Evolutionary conservation across 2,113 vertebrate species (phyloP).

Genomic region (Paradisaea rubra): DNA sequence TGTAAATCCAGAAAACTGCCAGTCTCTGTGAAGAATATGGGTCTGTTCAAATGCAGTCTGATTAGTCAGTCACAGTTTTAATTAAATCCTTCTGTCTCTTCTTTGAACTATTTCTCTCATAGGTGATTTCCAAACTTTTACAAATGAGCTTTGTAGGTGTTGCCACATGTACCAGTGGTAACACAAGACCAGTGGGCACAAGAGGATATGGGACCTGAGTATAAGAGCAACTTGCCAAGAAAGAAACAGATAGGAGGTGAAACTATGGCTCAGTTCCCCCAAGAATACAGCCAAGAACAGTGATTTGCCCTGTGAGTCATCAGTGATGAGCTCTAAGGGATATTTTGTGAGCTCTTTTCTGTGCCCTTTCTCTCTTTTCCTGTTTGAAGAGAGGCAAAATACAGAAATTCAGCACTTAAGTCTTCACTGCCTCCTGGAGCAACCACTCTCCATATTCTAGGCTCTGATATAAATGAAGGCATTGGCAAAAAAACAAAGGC

Average conservation of each 20-base stretch:
- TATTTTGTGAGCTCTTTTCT: background rate
- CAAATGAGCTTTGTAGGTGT: background rate
- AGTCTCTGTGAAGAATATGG: background rate
- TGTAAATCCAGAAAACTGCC: background rate
- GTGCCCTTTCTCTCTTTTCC: background rate
- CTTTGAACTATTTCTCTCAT: background rate
- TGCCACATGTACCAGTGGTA: background rate
- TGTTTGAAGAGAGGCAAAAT: background rate
- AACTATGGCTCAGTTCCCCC: background rate
- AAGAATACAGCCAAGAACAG: background rate
- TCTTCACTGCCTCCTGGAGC: background rate
- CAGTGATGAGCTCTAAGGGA: background rate
- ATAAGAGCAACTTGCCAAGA: background rate
- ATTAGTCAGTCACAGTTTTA: background rate
- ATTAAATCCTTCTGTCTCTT: background rate
- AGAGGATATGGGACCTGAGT: background rate
- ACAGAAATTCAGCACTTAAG: rapidly evolving
- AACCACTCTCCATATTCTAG: background rate
- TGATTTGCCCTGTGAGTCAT: background rate
- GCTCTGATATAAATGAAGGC: background rate
- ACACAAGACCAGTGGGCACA: rapidly evolving
- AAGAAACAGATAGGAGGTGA: background rate
- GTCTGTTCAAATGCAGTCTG: background rate
- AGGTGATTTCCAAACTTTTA: background rate
- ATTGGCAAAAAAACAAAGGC: background rate